phyloP scores from a whole-genome alignment of 1,140 invertebrate genomes.

The Vanessa tameamea region DNA sequence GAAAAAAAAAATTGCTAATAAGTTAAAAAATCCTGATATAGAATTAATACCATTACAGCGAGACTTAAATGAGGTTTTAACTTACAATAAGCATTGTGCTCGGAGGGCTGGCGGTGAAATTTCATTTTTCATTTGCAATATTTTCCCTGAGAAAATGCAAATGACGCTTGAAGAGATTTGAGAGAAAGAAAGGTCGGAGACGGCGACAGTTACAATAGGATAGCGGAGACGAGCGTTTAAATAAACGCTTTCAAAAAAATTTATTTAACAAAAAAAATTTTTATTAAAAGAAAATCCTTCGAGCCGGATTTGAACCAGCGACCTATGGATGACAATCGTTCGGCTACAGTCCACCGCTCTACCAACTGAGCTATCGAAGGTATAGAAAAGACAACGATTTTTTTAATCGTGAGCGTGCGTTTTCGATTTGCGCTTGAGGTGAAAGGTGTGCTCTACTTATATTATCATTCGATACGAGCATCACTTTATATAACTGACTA shows the following conservation, averaged over 20 bases:
- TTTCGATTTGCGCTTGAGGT: not conserved
- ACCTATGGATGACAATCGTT: slow-evolving; percentile 72
- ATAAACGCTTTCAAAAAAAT: not conserved
- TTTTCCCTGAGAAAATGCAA: slow-evolving; percentile 72
- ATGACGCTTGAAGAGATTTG: slow-evolving; percentile 68
- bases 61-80: slow-evolving; percentile 44
- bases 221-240: slow-evolving; percentile 42
- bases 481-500: too few species aligned
- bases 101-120: slow-evolving; percentile 57
- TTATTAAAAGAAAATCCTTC: slow-evolving; percentile 46
- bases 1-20: not conserved
- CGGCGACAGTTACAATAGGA: slow-evolving; percentile 49
- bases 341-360: slow-evolving; percentile 79
- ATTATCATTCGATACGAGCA: too few species aligned
- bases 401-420: not conserved
- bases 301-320: slow-evolving; percentile 78
- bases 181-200: slow-evolving; percentile 57
- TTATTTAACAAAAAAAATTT: too few species aligned
- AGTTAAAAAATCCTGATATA: not conserved
- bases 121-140: slow-evolving; percentile 72
- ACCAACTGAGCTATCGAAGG: slow-evolving; percentile 80
- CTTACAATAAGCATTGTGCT: slow-evolving; percentile 57
- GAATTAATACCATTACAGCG: slow-evolving; percentile 43
- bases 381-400: not conserved
- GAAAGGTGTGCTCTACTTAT: slow-evolving; percentile 12